These are phyloP conservation scores for Coleophora flavipennella DNA, from an alignment of 2,888 invertebrate genomes.

Conservation along the genomic window DNA sequence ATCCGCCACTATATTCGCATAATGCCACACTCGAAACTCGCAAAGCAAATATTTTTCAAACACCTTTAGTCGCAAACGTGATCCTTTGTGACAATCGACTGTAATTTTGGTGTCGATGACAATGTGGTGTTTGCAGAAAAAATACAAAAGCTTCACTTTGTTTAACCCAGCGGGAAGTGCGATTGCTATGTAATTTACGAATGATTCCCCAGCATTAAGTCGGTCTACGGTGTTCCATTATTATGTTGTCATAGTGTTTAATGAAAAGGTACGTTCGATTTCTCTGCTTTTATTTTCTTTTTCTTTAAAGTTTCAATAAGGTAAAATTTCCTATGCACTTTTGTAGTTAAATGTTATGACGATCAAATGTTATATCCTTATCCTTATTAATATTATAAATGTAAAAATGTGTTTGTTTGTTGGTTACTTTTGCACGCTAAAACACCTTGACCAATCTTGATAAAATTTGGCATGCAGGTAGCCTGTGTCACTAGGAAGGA, in stretches of 20 bases:
- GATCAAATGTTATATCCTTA: too few species aligned
- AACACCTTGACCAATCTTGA: too few species aligned
- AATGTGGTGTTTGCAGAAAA: constrained; percentile 27
- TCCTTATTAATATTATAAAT: too few species aligned
- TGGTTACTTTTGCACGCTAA: too few species aligned
- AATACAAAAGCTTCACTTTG: constrained; percentile 34
- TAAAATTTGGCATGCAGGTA: too few species aligned
- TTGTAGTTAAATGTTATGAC: too few species aligned
- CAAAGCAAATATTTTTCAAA: constrained; percentile 70
- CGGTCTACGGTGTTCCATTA: constrained; percentile 36
- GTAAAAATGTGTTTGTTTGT: too few species aligned
- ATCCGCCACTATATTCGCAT: constrained; percentile 41
- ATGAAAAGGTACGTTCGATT: constrained; percentile 28
- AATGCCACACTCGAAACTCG: constrained; percentile 51
- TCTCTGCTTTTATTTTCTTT: constrained; percentile 19
- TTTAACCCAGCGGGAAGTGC: constrained; percentile 52
- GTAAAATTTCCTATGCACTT: not conserved
- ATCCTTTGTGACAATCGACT: constrained; percentile 56
- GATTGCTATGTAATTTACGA: constrained; percentile 59
- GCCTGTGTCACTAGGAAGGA: too few species aligned
- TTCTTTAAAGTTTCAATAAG: constrained; percentile 12
- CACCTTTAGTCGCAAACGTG: constrained; percentile 51
- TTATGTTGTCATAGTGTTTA: constrained; percentile 54
- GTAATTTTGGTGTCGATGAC: constrained; percentile 65
- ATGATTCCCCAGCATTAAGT: constrained; percentile 48